These are phyloP conservation scores for Gopherus flavomarginatus DNA, from an alignment of 2,113 vertebrate species.

Conservation along the genomic window DNA sequence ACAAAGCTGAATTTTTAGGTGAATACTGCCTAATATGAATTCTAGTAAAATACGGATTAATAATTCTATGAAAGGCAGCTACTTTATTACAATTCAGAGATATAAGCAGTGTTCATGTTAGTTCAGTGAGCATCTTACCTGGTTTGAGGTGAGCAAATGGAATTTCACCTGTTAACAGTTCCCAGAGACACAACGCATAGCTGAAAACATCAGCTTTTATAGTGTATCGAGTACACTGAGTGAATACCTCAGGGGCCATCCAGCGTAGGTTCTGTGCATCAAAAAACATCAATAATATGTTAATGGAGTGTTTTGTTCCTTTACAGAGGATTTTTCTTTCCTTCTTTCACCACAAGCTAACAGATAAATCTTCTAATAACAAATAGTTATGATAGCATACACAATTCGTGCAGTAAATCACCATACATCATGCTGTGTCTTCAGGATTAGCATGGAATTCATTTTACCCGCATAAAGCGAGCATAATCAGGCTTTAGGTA, in stretches of 20 bases:
- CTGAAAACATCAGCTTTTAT: constrained; percentile 96
- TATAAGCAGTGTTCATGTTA: background rate
- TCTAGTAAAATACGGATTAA: background rate
- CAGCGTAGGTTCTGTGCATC: constrained; percentile 89
- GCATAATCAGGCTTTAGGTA: background rate
- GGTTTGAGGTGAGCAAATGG: constrained; percentile 96
- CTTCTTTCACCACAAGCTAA: background rate
- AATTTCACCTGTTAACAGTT: constrained; percentile 92
- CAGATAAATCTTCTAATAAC: background rate
- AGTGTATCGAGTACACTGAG: constrained; percentile 93
- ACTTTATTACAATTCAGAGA: background rate
- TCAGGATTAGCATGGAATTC: background rate
- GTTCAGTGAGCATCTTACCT: constrained; percentile 75
- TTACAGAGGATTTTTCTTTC: background rate
- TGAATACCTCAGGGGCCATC: constrained; percentile 98
- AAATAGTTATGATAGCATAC: accelerated
- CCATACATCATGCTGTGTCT: accelerated
- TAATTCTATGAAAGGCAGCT: background rate
- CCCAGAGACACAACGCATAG: constrained; percentile 95
- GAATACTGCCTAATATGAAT: background rate
- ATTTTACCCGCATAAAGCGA: background rate
- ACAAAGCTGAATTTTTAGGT: background rate
- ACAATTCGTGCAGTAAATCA: background rate
- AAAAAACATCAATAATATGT: background rate
- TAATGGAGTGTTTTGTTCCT: background rate